These are phyloP conservation scores for Nestor notabilis DNA, from an alignment of 2,113 vertebrate genomes.

Conservation along the genomic window DNA sequence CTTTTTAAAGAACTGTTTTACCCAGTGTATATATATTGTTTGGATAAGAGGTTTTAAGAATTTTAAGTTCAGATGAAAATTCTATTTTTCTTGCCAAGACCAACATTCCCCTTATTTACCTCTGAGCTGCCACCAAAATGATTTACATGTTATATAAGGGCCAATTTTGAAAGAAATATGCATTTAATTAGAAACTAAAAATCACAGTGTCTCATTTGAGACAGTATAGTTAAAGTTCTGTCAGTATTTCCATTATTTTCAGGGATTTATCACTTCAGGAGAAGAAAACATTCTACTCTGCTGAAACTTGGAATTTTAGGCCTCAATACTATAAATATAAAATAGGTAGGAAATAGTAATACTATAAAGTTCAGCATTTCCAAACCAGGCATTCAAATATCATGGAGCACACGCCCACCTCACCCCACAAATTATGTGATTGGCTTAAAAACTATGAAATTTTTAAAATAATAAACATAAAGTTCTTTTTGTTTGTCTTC, in stretches of 20 bases:
- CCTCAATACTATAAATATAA: neutral
- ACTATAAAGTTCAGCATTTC: neutral
- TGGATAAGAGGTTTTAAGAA: constrained; percentile 23
- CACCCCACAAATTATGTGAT: neutral
- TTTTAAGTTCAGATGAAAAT: constrained; percentile 37
- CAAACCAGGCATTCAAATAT: neutral
- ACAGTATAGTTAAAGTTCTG: neutral
- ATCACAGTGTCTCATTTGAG: constrained; percentile 6
- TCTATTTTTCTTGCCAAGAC: constrained; percentile 25
- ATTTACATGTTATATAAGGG: constrained; percentile 42
- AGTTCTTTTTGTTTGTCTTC: neutral
- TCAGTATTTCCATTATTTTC: constrained; percentile 36
- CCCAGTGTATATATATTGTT: neutral
- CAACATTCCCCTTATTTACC: constrained; percentile 39
- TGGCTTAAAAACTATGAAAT: neutral
- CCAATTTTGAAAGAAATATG: constrained; percentile 49
- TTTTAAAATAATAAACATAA: neutral
- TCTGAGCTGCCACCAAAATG: constrained; percentile 28
- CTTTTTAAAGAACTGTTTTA: neutral
- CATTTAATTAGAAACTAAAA: constrained; percentile 54
- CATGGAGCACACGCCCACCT: neutral
- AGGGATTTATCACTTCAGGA: constrained; percentile 33
- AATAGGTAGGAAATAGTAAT: constrained; percentile 8
- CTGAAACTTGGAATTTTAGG: neutral
- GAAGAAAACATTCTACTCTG: constrained; percentile 5